These are phyloP conservation scores for Coregonus ussuriensis DNA, from an alignment of 2,797 vertebrate species.

Conservation along the genomic window DNA sequence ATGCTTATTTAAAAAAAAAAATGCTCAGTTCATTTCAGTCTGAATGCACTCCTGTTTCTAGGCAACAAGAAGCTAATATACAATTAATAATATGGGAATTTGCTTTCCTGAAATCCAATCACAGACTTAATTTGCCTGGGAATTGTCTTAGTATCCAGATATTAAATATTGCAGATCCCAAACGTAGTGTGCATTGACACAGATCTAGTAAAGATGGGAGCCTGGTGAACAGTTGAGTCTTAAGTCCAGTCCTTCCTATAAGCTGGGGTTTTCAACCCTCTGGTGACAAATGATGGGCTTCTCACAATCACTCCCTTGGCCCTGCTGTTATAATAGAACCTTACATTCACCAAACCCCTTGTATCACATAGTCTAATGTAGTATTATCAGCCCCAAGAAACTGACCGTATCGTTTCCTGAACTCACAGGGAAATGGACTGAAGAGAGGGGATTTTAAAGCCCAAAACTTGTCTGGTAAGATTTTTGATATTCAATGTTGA, in stretches of 20 bases:
- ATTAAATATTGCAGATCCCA: slow-evolving; percentile 53
- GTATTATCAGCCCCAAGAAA: slow-evolving; percentile 9
- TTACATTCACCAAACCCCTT: slow-evolving; percentile 11
- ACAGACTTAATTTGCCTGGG: slow-evolving; percentile 63
- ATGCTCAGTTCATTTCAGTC: slow-evolving; percentile 50
- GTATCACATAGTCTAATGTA: slow-evolving; percentile 4
- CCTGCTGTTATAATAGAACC: slow-evolving; percentile 29
- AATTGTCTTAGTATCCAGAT: slow-evolving; percentile 56
- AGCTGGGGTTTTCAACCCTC: slow-evolving; percentile 26
- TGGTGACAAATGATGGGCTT: slow-evolving; percentile 25
- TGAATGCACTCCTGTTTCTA: slow-evolving; percentile 69
- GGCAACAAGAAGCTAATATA: slow-evolving; percentile 76
- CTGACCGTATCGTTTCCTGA: slow-evolving; percentile 45
- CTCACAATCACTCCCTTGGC: slow-evolving; percentile 23
- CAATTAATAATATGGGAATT: slow-evolving; percentile 78
- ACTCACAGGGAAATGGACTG: slow-evolving; percentile 65
- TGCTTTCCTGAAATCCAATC: slow-evolving; percentile 64
- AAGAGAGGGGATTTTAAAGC: slow-evolving; percentile 55
- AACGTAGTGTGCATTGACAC: slow-evolving; percentile 38
- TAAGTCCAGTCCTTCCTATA: slow-evolving; percentile 26
- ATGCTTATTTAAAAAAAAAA: slow-evolving; percentile 56
- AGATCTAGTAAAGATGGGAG: slow-evolving; percentile 26
- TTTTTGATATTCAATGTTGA: not conserved
- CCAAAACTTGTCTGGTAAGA: slow-evolving; percentile 68
- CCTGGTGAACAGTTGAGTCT: slow-evolving; percentile 12